These are phyloP conservation scores for Tridacna crocea DNA, from an alignment of 2,888 invertebrate species.

Conservation along the genomic window DNA sequence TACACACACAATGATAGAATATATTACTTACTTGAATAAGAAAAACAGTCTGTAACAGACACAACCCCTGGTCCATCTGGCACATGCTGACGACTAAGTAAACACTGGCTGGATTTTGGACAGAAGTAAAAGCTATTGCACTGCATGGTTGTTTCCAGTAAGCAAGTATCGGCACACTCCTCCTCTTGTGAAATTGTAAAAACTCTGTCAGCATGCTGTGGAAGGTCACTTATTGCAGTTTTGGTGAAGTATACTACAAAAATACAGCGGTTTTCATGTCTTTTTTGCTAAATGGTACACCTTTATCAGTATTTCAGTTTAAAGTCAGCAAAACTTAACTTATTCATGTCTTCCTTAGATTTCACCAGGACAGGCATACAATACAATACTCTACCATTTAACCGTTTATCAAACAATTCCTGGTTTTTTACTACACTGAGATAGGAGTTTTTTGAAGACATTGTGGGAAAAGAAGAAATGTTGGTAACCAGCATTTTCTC, in stretches of 20 bases:
- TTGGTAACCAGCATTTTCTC: no score
- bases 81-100: slow-evolving; percentile 62
- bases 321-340: no score
- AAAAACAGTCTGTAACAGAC: slow-evolving; percentile 17
- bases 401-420: no score
- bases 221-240: slow-evolving; percentile 50
- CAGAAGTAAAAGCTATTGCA: slow-evolving; percentile 78
- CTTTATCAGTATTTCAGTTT: no score
- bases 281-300: no score
- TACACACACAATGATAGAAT: no score
- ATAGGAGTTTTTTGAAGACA: no score
- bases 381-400: no score
- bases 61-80: slow-evolving; percentile 27
- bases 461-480: no score
- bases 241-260: slow-evolving; percentile 68
- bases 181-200: slow-evolving; percentile 36
- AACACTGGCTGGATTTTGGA: slow-evolving; percentile 54
- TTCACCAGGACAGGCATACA: no score
- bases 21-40: slow-evolving; percentile 49
- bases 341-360: no score
- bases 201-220: slow-evolving; percentile 46
- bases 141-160: slow-evolving; percentile 43
- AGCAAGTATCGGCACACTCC: slow-evolving; percentile 70
- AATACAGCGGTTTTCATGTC: not conserved
- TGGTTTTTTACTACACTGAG: no score